Evolutionary conservation across 2,888 invertebrate genomes (phyloP).

Genomic region (Drosophila sordidapex): DNA sequence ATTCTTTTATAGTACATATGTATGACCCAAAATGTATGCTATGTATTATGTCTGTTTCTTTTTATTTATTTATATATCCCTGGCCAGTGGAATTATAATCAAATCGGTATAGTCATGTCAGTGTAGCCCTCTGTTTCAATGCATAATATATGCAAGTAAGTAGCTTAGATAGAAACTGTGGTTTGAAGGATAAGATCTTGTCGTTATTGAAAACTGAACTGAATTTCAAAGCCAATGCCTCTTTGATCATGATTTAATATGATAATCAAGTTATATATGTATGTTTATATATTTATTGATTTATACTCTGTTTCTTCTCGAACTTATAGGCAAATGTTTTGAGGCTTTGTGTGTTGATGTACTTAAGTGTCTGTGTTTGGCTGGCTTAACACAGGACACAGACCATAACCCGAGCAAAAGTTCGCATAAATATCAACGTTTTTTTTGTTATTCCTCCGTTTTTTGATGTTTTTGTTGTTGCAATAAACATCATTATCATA

Average conservation of each 20-base stretch:
- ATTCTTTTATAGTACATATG: neutral
- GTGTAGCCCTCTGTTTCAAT: neutral
- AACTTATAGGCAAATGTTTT: neutral
- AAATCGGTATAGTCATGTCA: neutral
- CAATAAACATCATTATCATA: conserved; percentile 64
- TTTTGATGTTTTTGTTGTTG: conserved; percentile 31
- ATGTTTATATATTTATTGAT: neutral
- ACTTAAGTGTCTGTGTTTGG: conserved; percentile 5
- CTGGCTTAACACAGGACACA: conserved; percentile 12
- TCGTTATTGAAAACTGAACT: neutral
- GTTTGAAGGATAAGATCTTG: neutral
- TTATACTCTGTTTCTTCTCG: neutral
- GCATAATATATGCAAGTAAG: neutral
- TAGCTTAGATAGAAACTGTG: neutral
- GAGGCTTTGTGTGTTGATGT: neutral
- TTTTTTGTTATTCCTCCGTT: conserved; percentile 23
- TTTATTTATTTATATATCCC: neutral
- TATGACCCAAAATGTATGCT: conserved; percentile 7
- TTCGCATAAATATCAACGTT: too few species aligned
- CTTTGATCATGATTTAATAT: neutral
- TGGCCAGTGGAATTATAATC: neutral
- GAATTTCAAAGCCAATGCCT: neutral
- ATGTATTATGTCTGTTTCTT: neutral
- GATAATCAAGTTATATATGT: neutral
- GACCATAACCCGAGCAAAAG: too few species aligned